Conservation (phyloP, 2,797 vertebrate genomes). For the Semaprochilodus insignis region DNA sequence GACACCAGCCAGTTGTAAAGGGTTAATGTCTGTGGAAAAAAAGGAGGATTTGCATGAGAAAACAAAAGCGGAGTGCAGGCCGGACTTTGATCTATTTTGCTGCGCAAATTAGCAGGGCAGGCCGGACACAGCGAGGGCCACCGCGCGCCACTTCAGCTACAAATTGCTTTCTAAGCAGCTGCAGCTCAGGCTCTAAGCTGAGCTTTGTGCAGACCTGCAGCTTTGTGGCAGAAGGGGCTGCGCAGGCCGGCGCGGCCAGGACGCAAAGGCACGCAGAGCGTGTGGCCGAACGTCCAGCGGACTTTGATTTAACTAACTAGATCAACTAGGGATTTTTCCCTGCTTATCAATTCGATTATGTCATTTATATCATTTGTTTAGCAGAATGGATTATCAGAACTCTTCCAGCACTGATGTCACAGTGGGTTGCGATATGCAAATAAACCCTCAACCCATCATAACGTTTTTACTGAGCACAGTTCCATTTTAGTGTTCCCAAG, state of each 20-base stretch:
- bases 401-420: too few relatives aligned
- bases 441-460: too few relatives aligned
- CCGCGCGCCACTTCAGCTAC: conserved; percentile 65
- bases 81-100: conserved; percentile 69
- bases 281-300: neutral
- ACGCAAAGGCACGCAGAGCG: conserved; percentile 10
- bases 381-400: too few relatives aligned
- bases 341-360: neutral
- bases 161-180: conserved; percentile 69
- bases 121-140: conserved; percentile 63
- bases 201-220: conserved; percentile 56
- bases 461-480: too few relatives aligned
- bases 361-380: neutral
- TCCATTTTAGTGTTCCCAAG: too few relatives aligned
- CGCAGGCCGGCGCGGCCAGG: neutral
- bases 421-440: too few relatives aligned
- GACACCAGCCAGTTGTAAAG: conserved; percentile 49
- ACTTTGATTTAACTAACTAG: neutral
- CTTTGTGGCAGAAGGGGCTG: conserved; percentile 22
- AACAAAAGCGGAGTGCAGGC: conserved; percentile 58
- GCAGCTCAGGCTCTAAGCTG: conserved; percentile 58
- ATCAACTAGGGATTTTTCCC: neutral
- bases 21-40: conserved; percentile 60
- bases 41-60: conserved; percentile 69
- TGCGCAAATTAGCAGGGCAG: conserved; percentile 64